phyloP scores from a whole-genome alignment of 2,797 vertebrate genomes.

The Peromyscus eremicus region DNA sequence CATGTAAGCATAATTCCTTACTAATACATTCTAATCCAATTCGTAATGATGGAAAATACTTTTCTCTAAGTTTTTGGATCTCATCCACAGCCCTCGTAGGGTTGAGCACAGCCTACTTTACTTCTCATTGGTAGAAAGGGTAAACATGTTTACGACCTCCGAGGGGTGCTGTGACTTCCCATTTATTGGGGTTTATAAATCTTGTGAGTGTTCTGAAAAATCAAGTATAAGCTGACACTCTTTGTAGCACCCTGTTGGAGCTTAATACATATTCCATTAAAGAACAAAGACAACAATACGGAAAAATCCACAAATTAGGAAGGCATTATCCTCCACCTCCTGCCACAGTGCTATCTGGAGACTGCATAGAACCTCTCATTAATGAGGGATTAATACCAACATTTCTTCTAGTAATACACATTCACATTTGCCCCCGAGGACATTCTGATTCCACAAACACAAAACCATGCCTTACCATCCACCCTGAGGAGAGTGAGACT shows the following conservation, averaged over 20 bases:
- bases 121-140: constrained; percentile 59
- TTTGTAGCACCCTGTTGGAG: constrained; percentile 68
- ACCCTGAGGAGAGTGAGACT: neutral
- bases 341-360: constrained; percentile 40
- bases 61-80: constrained; percentile 39
- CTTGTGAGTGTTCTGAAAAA: constrained; percentile 68
- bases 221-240: constrained; percentile 65
- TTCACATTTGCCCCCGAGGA: neutral
- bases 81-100: constrained; percentile 46
- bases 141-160: constrained; percentile 38
- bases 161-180: constrained; percentile 64
- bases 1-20: constrained; percentile 58
- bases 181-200: constrained; percentile 70
- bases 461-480: neutral
- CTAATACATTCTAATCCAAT: constrained; percentile 71
- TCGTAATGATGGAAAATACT: constrained; percentile 39
- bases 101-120: constrained; percentile 51
- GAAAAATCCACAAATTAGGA: constrained; percentile 75
- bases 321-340: constrained; percentile 46
- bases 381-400: neutral
- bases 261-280: constrained; percentile 79
- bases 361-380: neutral
- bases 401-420: neutral
- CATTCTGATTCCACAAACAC: neutral
- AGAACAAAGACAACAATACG: constrained; percentile 73